phyloP scores from a whole-genome alignment of 2,797 vertebrate genomes.

The Chaetodon trifasciatus region DNA sequence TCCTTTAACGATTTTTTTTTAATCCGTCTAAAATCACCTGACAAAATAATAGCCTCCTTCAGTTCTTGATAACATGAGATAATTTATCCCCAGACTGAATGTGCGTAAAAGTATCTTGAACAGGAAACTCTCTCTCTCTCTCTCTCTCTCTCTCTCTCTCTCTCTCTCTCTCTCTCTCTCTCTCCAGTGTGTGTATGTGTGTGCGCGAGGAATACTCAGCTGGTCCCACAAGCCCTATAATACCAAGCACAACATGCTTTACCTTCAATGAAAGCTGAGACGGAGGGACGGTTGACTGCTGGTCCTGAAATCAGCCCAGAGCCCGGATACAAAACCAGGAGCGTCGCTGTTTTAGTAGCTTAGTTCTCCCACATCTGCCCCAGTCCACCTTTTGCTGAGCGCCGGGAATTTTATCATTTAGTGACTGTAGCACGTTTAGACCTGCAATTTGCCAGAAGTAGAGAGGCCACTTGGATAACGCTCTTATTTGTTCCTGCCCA shows the following conservation, averaged over 20 bases:
- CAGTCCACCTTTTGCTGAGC: constrained; percentile 38
- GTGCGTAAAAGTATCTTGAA: constrained; percentile 65
- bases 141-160: constrained; percentile 13
- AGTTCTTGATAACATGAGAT: constrained; percentile 51
- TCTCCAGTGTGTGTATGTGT: constrained; percentile 13
- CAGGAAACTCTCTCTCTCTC: constrained; percentile 52
- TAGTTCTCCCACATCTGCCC: constrained; percentile 37
- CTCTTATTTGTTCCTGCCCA: not conserved
- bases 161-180: constrained; percentile 10
- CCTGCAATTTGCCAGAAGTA: constrained; percentile 18
- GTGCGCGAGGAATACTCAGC: constrained; percentile 77
- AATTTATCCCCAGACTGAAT: constrained; percentile 64
- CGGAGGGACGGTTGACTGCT: constrained; percentile 67
- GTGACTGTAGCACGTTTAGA: constrained; percentile 21
- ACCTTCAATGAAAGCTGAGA: constrained; percentile 84
- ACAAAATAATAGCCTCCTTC: constrained; percentile 35
- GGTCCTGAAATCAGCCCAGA: constrained; percentile 73
- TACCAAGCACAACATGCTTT: constrained; percentile 81
- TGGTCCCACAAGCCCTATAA: constrained; percentile 84
- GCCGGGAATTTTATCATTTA: not conserved
- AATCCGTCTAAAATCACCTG: constrained; percentile 20
- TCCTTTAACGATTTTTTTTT: constrained; percentile 24
- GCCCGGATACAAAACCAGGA: constrained; percentile 68
- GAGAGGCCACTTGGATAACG: constrained; percentile 40
- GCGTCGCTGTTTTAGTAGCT: constrained; percentile 44